These are phyloP conservation scores for Balanococcus diminutus DNA, from an alignment of 2,888 invertebrate genomes.

Conservation along the genomic window DNA sequence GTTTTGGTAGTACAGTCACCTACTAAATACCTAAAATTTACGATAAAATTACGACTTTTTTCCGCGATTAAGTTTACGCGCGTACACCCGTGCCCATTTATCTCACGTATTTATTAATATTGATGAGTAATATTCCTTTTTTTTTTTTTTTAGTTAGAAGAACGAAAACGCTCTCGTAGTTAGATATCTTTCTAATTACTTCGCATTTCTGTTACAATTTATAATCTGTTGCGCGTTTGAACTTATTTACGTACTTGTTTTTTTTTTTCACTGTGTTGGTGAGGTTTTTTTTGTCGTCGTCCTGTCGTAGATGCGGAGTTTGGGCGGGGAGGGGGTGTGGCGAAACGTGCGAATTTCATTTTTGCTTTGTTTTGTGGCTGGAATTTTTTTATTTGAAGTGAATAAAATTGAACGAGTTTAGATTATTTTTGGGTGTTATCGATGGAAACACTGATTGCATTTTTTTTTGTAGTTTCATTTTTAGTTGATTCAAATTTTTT, in stretches of 20 bases:
- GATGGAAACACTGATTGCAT: not conserved
- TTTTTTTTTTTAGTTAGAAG: conserved; percentile 20
- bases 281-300: not conserved
- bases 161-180: conserved; percentile 35
- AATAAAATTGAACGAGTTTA: not conserved
- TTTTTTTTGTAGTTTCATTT: not conserved
- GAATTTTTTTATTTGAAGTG: not conserved
- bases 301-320: not conserved
- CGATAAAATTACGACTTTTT: not conserved
- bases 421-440: not conserved
- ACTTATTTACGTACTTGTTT: not conserved
- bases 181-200: conserved; percentile 30
- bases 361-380: too few species aligned
- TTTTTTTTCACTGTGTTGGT: not conserved
- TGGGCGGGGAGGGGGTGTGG: not conserved
- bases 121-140: conserved; percentile 38
- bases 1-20: conserved; percentile 91
- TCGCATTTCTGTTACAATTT: conserved; percentile 21
- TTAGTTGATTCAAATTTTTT: too few species aligned
- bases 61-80: not conserved
- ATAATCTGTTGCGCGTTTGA: conserved; percentile 24
- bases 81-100: conserved; percentile 34
- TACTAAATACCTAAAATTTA: conserved; percentile 52
- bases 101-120: conserved; percentile 19
- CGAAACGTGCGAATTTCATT: not conserved